A percentile compares a stretch with the other conserved stretches of the same genome.
phyloP scores from a whole-genome alignment of 2,888 invertebrate species.

The Coenonympha arcania region DNA sequence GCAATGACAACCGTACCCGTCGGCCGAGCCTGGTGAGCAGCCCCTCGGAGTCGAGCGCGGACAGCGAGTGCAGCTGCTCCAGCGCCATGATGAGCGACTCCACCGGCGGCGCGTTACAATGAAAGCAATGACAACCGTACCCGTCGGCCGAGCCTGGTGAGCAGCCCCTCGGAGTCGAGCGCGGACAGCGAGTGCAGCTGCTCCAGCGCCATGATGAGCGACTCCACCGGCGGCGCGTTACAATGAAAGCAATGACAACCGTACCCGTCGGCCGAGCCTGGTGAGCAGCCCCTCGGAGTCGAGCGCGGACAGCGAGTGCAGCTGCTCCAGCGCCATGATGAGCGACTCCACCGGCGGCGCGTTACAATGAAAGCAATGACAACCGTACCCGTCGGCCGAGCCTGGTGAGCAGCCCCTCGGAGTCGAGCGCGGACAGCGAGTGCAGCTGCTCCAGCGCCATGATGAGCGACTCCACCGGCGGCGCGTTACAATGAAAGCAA shows the following conservation, averaged over 20 bases:
- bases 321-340: slow-evolving; percentile 96
- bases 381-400: slow-evolving; percentile 78
- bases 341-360: slow-evolving; percentile 98
- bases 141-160: slow-evolving; percentile 85
- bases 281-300: slow-evolving; percentile 94
- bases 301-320: slow-evolving; percentile 96
- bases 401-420: slow-evolving; percentile 89
- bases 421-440: slow-evolving; percentile 96
- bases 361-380: too few species aligned
- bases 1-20: slow-evolving; percentile 54
- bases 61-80: slow-evolving; percentile 96
- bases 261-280: slow-evolving; percentile 80
- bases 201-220: slow-evolving; percentile 97
- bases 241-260: slow-evolving; percentile 2
- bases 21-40: slow-evolving; percentile 85
- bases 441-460: slow-evolving; percentile 98
- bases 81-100: slow-evolving; percentile 98
- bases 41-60: slow-evolving; percentile 96
- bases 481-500: too few species aligned
- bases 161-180: slow-evolving; percentile 92
- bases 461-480: slow-evolving; percentile 97
- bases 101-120: slow-evolving; percentile 98
- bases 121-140: slow-evolving; percentile 35
- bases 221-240: slow-evolving; percentile 98
- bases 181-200: slow-evolving; percentile 97